Evolutionary conservation across 2,888 invertebrate genomes (phyloP).

Genomic region (Automeris io): DNA sequence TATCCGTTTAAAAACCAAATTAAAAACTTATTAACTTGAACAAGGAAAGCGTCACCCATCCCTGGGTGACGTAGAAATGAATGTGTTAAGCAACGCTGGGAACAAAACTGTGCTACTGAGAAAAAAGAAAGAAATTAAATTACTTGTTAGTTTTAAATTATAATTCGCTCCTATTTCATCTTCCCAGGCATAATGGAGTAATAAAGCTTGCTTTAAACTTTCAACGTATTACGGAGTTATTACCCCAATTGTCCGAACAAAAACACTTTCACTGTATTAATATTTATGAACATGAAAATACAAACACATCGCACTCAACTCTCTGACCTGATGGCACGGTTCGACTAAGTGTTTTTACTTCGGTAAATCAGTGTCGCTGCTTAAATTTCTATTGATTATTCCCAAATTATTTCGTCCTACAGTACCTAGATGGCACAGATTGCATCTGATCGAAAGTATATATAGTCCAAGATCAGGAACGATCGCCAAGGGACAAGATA

Average conservation of each 20-base stretch:
- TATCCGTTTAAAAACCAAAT: too few relatives aligned
- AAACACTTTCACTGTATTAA: constrained; percentile 35
- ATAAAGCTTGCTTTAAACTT: constrained; percentile 20
- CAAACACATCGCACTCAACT: constrained; percentile 11
- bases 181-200: constrained; percentile 20
- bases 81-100: too few relatives aligned
- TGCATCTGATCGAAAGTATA: too few relatives aligned
- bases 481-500: too few relatives aligned
- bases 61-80: too few relatives aligned
- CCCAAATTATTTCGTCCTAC: too few relatives aligned
- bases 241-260: constrained; percentile 25
- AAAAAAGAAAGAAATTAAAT: neutral
- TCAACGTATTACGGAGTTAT: constrained; percentile 21
- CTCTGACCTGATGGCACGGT: constrained; percentile 19
- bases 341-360: constrained; percentile 6
- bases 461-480: too few relatives aligned
- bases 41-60: too few relatives aligned
- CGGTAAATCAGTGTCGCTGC: neutral
- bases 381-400: too few relatives aligned
- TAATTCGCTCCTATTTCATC: constrained; percentile 9
- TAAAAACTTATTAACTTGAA: too few relatives aligned
- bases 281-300: constrained; percentile 26
- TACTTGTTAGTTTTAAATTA: constrained; percentile 4
- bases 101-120: too few relatives aligned
- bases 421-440: too few relatives aligned